Evolutionary conservation across 1,140 invertebrate species (phyloP).

Genomic region (Hestina assimilis): DNA sequence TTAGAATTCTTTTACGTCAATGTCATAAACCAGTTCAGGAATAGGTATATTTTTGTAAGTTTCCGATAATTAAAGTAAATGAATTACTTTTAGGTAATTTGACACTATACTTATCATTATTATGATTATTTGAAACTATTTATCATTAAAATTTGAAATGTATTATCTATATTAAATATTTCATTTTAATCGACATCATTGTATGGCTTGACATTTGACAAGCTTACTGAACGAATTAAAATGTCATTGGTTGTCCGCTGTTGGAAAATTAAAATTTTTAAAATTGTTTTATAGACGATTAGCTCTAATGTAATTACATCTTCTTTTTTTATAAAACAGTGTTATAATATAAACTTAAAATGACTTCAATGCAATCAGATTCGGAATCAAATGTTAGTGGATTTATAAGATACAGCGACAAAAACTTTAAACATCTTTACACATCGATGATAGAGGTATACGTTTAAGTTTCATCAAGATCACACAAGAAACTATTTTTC

Average conservation of each 20-base stretch:
- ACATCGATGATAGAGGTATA: constrained; percentile 56
- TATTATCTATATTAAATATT: no score
- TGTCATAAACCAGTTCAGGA: neutral
- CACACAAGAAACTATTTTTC: no score
- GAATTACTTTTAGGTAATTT: no score
- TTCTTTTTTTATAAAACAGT: neutral
- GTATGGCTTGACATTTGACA: no score
- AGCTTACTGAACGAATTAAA: neutral
- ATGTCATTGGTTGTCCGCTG: no score
- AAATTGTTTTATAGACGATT: constrained; percentile 2
- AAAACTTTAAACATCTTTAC: constrained; percentile 57
- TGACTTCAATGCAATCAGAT: constrained; percentile 61
- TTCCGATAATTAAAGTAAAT: no score
- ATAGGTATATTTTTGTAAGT: no score
- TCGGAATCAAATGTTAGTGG: constrained; percentile 69
- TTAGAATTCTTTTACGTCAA: constrained; percentile 16
- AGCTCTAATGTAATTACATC: neutral
- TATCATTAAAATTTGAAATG: no score
- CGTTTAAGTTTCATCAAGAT: neutral
- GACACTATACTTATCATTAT: no score
- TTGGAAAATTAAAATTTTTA: constrained; percentile 2
- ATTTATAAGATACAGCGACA: constrained; percentile 60
- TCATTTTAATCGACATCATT: no score
- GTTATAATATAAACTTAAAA: constrained; percentile 21
- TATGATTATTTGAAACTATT: no score